Evolutionary conservation across 2,888 invertebrate genomes (phyloP), one percentile per base, ranked within the genome.

Genomic region (Lydus trimaculatus): DNA sequence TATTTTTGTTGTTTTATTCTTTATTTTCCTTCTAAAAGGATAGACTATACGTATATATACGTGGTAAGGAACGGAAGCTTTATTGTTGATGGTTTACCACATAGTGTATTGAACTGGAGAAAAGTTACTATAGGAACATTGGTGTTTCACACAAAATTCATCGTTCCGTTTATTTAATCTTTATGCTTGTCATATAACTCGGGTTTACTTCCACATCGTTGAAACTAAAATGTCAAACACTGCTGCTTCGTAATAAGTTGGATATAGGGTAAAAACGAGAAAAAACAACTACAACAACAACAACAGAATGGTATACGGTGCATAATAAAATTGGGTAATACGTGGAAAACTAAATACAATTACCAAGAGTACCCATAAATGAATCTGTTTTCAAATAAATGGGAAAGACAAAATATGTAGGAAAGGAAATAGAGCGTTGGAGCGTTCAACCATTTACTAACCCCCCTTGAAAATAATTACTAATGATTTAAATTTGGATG

Each of bases 101-200:
- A 58, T 28, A 8, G 58, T 31, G 58, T 58, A 64, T 64, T 56
- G 58, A 64, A 64, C 58, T 17, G 33, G 6, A 28, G 58, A 64
- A 58, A 64, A 48, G 31, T 62, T 39, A 48, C 28, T 59, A 59
- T 59, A 59, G 48, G 39, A 66, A 43, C 28, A 52, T 56, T 64
- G 31, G 61, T 48, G 39, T 58, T 66, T 63, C 61, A 43, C 61
- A 58, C 25, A 58, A 66, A 66, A 71, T 62, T 68, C 69, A 66
- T 63, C 67, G 71, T 69, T 71, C 64, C 71, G 69, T 69, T 66
- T 69, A 71, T 71, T 71, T 71, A 71, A 71, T 71, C 66, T 71
- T 71, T 68, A 60, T 63, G 71, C 69, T 69, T 69, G 71, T 71
- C 71, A 69, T 68, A 65, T 71, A 68, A 69, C 69, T 71, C 66